phyloP scores from a whole-genome alignment of 2,888 invertebrate genomes.

The Nemotelus nigrinus region DNA sequence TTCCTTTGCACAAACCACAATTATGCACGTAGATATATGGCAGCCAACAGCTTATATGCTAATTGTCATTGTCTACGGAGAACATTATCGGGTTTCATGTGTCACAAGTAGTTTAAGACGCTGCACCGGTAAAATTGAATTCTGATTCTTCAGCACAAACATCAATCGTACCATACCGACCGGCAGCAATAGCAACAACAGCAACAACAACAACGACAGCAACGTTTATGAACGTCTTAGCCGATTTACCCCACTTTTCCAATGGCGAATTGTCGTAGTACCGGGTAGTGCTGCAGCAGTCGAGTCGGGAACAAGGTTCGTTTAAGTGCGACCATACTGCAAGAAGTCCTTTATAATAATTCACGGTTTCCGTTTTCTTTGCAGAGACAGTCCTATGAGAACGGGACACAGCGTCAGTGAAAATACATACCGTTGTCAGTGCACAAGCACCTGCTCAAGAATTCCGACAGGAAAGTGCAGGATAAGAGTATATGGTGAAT shows the following conservation, averaged over 20 bases:
- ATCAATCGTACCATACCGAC: constrained; percentile 14
- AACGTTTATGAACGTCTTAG: constrained; percentile 23
- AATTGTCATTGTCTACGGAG: no score
- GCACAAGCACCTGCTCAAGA: constrained; percentile 35
- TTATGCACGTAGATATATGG: no score
- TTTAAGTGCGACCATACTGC: constrained; percentile 40
- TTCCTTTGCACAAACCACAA: no score
- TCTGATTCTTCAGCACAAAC: constrained; percentile 42
- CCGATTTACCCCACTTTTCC: constrained; percentile 33
- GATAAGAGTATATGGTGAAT: neutral
- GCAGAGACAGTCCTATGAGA: neutral
- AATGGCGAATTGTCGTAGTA: constrained; percentile 14
- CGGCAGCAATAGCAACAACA: neutral
- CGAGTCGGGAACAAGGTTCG: constrained; percentile 48
- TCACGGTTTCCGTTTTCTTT: constrained; percentile 35
- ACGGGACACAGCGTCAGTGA: neutral
- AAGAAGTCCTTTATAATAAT: constrained; percentile 44
- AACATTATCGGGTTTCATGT: neutral
- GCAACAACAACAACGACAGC: neutral
- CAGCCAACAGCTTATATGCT: no score
- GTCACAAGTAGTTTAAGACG: constrained; percentile 16
- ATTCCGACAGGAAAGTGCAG: constrained; percentile 18
- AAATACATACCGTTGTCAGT: neutral
- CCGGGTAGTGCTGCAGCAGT: constrained; percentile 28
- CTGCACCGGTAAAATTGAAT: constrained; percentile 44